Base-by-base conservation (phyloP, 1,140 invertebrate species). In the Lucilia sericata region DNA sequence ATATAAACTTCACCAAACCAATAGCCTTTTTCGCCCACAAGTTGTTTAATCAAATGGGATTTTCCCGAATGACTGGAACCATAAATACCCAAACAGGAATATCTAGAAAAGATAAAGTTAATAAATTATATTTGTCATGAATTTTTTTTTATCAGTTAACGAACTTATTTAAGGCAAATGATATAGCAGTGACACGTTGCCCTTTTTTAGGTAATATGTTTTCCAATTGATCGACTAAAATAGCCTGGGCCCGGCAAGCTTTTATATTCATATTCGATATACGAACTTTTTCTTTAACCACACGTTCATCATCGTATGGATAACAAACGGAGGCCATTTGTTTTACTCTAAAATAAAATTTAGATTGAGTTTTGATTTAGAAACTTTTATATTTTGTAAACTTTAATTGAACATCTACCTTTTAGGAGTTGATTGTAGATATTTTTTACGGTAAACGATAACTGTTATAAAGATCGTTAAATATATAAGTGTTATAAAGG, bases 1-100 rank as follows among this genome's bases (percentile, higher is more conserved):
- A 89, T 86, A 78, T 87, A 90, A 21, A 90, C 86, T 82, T 90
- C 89, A n/a, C 89, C 89, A 47, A 90, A 90, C 10, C 87, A 83
- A 81, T 89, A 90, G 9, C 87, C 88, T 74, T 87, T 84, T 12
- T 88, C 25, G 17, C 89, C 89, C 34, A 88, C 86, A 81, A 90
- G 34, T 55, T 90, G 88, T 0, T 86, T 74, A 2, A 88, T 80
- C 14, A 90, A 19, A 83, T 89, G 87, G 8, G 88, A 87, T 81
- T 90, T 90, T 0, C 88, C 89, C 2, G 85, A 82, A 49, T 86
- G 86, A 0, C 85, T 83, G 3, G 86, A 85, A 19, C 88, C 89
- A 85, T 82, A 90, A 49, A 90, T 87, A 2, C 86, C 89, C 87
- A 90, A 86, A 82, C 88, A 86, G 85, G 88, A 87, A 55, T 88